These are phyloP conservation scores for Micrasema minimum DNA, from an alignment of 1,140 invertebrate genomes.

Conservation along the genomic window DNA sequence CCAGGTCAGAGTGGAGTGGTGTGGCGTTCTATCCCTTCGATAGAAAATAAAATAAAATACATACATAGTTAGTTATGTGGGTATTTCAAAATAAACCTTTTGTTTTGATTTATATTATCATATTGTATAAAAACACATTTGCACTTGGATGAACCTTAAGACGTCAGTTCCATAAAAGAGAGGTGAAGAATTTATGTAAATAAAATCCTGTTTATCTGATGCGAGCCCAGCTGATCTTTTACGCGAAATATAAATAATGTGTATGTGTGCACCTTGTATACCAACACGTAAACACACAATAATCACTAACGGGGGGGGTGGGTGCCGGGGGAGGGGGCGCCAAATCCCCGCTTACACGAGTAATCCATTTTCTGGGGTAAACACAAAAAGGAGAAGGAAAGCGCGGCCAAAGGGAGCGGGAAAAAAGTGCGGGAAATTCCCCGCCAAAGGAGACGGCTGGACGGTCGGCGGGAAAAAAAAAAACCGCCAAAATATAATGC, in stretches of 20 bases:
- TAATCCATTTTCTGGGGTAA: constrained; percentile 50
- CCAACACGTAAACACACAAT: constrained; percentile 33
- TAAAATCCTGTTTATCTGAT: not conserved
- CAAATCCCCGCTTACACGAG: constrained; percentile 47
- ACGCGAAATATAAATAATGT: constrained; percentile 4
- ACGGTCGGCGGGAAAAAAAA: constrained; percentile 47
- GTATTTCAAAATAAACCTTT: no score
- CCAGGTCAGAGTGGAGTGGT: no score
- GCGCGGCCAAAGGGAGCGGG: no score
- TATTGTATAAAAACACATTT: no score
- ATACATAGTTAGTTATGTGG: no score
- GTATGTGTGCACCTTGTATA: no score
- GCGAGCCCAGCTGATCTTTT: constrained; percentile 19
- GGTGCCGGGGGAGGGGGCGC: not conserved
- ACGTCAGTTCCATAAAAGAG: no score
- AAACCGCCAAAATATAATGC: constrained; percentile 49
- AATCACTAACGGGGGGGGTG: constrained; percentile 9
- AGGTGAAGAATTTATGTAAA: no score
- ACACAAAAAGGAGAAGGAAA: constrained; percentile 37
- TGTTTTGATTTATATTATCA: no score
- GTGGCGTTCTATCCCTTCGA: no score
- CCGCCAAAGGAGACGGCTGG: constrained; percentile 28
- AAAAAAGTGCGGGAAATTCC: constrained; percentile 48
- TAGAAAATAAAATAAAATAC: no score
- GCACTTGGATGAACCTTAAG: no score